phyloP scores from a whole-genome alignment of 1,140 invertebrate species.

The Drosophila tristis region DNA sequence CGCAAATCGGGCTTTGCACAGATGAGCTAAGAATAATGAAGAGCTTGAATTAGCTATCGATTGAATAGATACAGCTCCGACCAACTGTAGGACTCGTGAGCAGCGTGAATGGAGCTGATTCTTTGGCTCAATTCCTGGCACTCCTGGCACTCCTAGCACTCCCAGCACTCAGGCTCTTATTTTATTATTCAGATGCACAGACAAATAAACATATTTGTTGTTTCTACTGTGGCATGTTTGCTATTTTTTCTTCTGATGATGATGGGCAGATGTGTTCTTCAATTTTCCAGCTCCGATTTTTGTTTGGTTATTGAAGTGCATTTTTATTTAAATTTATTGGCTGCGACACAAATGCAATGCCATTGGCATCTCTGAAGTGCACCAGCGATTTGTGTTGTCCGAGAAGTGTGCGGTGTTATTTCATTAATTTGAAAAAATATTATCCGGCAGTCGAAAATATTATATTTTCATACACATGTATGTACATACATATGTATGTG shows the following conservation, averaged over 20 bases:
- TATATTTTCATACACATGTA: background rate
- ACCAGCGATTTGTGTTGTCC: constrained; percentile 38
- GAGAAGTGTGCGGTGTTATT: constrained; percentile 39
- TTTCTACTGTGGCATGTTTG: constrained; percentile 46
- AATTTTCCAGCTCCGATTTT: constrained; percentile 39
- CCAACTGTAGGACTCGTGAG: too few relatives aligned
- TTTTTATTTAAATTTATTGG: constrained; percentile 64
- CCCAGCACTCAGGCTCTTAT: background rate
- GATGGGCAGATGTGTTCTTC: constrained; percentile 17
- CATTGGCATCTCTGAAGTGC: constrained; percentile 31
- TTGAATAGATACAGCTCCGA: too few relatives aligned
- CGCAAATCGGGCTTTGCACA: too few relatives aligned
- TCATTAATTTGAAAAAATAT: constrained; percentile 59
- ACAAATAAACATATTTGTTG: constrained; percentile 57
- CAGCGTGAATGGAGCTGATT: too few relatives aligned
- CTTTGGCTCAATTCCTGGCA: too few relatives aligned
- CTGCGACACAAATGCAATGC: constrained; percentile 28
- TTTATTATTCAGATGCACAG: constrained; percentile 52
- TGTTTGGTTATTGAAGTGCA: constrained; percentile 39
- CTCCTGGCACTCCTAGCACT: background rate
- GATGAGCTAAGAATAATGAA: too few relatives aligned
- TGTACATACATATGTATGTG: background rate
- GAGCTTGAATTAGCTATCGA: too few relatives aligned
- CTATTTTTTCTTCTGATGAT: constrained; percentile 10
- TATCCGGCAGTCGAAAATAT: constrained; percentile 11